phyloP scores from a whole-genome alignment of 2,888 invertebrate species.

The Psylliodes chrysocephalus region DNA sequence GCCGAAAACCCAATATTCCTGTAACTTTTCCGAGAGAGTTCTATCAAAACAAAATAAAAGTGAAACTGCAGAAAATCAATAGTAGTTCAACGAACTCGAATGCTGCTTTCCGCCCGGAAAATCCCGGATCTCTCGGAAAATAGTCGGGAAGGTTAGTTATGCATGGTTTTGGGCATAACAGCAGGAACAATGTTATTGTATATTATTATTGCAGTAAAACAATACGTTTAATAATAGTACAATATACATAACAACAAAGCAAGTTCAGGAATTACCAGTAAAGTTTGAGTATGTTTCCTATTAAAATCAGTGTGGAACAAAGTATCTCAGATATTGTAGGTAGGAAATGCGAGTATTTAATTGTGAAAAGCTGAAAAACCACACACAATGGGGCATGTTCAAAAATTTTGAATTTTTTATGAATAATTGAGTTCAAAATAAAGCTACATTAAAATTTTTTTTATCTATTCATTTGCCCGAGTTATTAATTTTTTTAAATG shows the following conservation, averaged over 20 bases:
- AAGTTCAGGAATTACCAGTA: not conserved
- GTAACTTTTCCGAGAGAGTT: constrained; percentile 40
- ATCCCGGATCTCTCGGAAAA: constrained; percentile 49
- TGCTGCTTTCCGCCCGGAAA: constrained; percentile 53
- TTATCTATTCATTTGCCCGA: too few relatives aligned
- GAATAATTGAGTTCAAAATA: too few relatives aligned
- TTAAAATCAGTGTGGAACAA: not conserved
- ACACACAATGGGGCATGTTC: too few relatives aligned
- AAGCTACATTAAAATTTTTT: too few relatives aligned
- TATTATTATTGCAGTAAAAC: too few relatives aligned
- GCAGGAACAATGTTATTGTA: not conserved
- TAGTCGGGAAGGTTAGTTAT: constrained; percentile 9
- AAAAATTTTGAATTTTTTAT: too few relatives aligned
- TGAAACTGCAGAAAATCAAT: constrained; percentile 64
- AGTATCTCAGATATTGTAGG: too few relatives aligned
- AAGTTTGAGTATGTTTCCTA: too few relatives aligned
- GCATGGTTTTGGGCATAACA: not conserved
- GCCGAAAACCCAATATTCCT: constrained; percentile 15
- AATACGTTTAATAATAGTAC: too few relatives aligned
- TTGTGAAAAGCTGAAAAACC: too few relatives aligned
- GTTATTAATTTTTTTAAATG: too few relatives aligned
- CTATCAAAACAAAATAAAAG: constrained; percentile 64
- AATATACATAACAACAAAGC: not conserved
- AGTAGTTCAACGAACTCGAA: constrained; percentile 59
- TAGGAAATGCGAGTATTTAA: too few relatives aligned